Base-by-base conservation (phyloP, 2,797 vertebrate genomes). In the Sternarchorhynchus goeldii region DNA sequence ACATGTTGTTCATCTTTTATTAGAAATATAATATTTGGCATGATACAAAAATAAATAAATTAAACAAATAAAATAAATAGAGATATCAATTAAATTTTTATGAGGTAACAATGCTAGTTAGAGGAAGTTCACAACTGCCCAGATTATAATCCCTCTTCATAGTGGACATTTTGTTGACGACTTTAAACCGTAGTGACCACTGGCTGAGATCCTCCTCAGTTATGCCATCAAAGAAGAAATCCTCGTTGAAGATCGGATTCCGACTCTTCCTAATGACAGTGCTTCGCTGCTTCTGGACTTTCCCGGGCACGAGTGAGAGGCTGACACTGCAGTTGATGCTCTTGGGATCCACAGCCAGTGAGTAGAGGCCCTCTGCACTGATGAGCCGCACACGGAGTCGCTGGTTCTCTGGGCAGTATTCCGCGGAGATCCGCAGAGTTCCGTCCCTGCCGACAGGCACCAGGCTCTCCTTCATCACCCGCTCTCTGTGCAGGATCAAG, bases 231-330 rank as follows among this genome's bases (percentile, higher is more conserved):
- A 97, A 95, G 90, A 96, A 96, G 85, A 96, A 96, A 89, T 98
- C 97, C 89, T 96, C 95, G 58, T 96, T 97, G 77, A 96, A 95
- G 81, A 95, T 94, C 0, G 95, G 95, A 85, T 95, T 94, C 29
- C 91, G 92, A 86, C 96, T 97, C 79, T 92, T 95, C 83, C 94
- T 92, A 79, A 97, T 94, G 71, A 95, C 91, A 0, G 94, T 94
- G 90, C 95, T 94, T 74, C 93, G 93, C 71, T 94, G 95, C 85
- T 94, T 95, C 88, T 95, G 95, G 31, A 92, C 57, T 82, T 95
- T 94, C 36, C 95, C 95, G 0, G 93, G 92, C 82, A 91, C 79
- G 59, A 97, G 91, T 2, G 93, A 91, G 58, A 98, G 91, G 81
- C 93, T 94, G 71, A 98, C 78, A 0, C 94, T 93, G 88, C 96